A percentile compares a stretch with the other conserved stretches of the same genome.
phyloP scores from a whole-genome alignment of 1,140 invertebrate genomes.

The Aphelenchoides besseyi region DNA sequence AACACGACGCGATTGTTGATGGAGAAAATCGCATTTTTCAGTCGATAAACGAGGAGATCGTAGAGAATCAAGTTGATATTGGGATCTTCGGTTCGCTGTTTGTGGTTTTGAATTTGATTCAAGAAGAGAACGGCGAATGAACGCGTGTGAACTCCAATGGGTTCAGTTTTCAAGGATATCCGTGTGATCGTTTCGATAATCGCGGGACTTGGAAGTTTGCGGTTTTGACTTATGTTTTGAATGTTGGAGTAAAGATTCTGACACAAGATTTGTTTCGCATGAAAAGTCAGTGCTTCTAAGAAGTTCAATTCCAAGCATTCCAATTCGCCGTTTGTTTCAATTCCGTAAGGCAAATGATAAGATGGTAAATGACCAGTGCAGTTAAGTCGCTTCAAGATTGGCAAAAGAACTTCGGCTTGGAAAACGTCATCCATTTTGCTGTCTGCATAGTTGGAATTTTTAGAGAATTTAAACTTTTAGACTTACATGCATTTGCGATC shows the following conservation, averaged over 20 bases:
- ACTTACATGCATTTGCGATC: conserved; percentile 47
- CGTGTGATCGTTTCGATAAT: conserved; percentile 26
- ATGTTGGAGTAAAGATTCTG: background rate
- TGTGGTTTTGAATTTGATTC: background rate
- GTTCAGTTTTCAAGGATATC: conserved; percentile 23
- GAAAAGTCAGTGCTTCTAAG: conserved; percentile 46
- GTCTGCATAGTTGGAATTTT: conserved; percentile 23
- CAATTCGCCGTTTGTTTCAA: conserved; percentile 36
- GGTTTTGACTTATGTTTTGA: background rate
- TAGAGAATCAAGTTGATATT: conserved; percentile 12
- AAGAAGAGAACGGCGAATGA: background rate
- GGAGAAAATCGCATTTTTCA: conserved; percentile 4
- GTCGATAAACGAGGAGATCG: conserved; percentile 12
- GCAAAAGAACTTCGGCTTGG: conserved; percentile 28
- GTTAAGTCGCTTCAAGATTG: conserved; percentile 31
- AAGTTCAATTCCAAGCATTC: conserved; percentile 36
- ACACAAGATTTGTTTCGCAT: conserved; percentile 36
- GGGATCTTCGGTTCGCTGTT: background rate
- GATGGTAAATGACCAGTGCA: background rate
- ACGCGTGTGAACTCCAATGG: conserved; percentile 1
- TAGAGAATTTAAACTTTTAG: conserved; percentile 7
- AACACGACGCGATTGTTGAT: background rate
- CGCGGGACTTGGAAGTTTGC: conserved; percentile 25
- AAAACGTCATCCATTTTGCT: conserved; percentile 44
- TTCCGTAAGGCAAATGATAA: conserved; percentile 28